Evolutionary conservation across 2,888 invertebrate genomes (phyloP).

Genomic region (Conistra vaccinii): DNA sequence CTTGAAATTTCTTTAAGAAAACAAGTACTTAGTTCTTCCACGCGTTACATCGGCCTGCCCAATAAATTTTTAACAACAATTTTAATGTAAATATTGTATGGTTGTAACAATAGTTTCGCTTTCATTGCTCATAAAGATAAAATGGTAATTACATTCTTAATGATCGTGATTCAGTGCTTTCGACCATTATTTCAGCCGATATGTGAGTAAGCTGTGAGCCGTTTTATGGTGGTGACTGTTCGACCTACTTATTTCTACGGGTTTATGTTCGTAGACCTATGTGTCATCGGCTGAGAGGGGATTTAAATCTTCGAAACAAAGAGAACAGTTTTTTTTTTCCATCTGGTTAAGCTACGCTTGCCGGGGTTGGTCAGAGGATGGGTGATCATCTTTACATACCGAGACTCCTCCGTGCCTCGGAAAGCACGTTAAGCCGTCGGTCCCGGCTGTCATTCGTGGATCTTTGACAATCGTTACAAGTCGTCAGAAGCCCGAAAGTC

Average conservation of each 20-base stretch:
- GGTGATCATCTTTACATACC: no score
- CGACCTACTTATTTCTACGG: constrained; percentile 61
- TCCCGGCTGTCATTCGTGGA: no score
- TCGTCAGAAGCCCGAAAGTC: no score
- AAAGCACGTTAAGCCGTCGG: no score
- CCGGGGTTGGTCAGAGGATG: no score
- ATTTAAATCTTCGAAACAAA: constrained; percentile 11
- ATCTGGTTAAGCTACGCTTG: no score
- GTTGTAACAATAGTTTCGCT: constrained; percentile 71
- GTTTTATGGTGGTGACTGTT: constrained; percentile 68
- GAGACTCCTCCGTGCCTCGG: no score
- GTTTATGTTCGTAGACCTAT: constrained; percentile 34
- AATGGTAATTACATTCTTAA: constrained; percentile 83
- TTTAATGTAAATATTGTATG: constrained; percentile 70
- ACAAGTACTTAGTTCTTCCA: not conserved
- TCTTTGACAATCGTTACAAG: no score
- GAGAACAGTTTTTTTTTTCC: no score
- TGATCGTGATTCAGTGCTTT: constrained; percentile 73
- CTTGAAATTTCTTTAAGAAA: constrained; percentile 29
- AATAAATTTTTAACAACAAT: constrained; percentile 64
- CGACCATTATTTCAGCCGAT: constrained; percentile 64
- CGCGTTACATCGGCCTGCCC: constrained; percentile 10
- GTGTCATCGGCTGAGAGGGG: constrained; percentile 50
- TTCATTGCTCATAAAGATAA: constrained; percentile 87
- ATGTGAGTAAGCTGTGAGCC: constrained; percentile 64